Conservation (phyloP, 35 echinoderm and acorn worm genomes). For the Stichopus chloronotus region DNA sequence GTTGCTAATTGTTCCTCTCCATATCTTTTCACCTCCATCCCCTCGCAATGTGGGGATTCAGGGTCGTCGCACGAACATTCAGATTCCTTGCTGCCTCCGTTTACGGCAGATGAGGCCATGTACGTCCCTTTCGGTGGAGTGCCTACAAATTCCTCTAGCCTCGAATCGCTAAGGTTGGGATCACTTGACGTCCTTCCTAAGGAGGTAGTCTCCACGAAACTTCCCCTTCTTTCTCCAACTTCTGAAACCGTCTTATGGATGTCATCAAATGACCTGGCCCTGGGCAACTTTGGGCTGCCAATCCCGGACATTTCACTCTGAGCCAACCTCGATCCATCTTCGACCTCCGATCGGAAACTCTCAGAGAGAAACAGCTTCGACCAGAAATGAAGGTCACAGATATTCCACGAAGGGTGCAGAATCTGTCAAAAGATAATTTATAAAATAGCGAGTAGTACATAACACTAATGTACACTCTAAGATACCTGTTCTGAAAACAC, state of each 20-base stretch:
- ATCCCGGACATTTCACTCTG: constrained; percentile 25
- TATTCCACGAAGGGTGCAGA: constrained; percentile 77
- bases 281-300: constrained; percentile 69
- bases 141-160: constrained; percentile 69
- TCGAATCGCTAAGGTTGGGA: constrained; percentile 81
- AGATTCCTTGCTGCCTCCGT: neutral
- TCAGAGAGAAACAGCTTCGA: constrained; percentile 82
- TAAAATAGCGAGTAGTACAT: neutral
- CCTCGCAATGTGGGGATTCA: neutral
- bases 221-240: constrained; percentile 60
- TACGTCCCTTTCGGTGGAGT: constrained; percentile 70
- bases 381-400: constrained; percentile 81
- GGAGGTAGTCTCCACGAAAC: constrained; percentile 57
- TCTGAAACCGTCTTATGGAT: constrained; percentile 73
- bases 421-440: constrained; percentile 53
- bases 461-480: neutral
- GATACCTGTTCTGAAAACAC: neutral
- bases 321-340: constrained; percentile 11
- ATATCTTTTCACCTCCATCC: neutral
- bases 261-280: constrained; percentile 84
- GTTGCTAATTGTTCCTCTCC: neutral
- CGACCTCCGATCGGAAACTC: constrained; percentile 40
- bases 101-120: neutral
- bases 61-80: neutral
- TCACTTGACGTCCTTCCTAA: constrained; percentile 80